Evolutionary conservation across 2,797 vertebrate genomes (phyloP).

Genomic region (Ciconia nigra): DNA sequence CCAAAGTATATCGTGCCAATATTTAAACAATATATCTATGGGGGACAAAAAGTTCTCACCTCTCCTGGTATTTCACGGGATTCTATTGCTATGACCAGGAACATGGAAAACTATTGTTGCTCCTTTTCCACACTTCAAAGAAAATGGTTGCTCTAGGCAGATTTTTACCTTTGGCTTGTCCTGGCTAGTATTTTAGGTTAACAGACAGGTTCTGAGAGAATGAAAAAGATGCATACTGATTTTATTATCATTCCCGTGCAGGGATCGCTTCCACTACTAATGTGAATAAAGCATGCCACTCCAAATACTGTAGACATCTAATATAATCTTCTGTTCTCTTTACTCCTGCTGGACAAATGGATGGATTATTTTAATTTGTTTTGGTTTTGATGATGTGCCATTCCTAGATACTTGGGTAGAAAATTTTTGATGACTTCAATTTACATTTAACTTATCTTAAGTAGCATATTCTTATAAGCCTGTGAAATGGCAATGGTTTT

Average conservation of each 20-base stretch:
- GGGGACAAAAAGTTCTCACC: background rate
- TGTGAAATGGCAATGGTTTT: background rate
- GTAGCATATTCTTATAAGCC: background rate
- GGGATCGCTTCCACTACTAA: background rate
- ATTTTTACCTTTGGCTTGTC: background rate
- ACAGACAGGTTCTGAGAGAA: background rate
- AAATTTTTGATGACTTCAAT: background rate
- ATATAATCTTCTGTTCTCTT: background rate
- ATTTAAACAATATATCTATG: background rate
- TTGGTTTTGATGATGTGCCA: background rate
- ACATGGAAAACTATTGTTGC: background rate
- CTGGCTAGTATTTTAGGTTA: background rate
- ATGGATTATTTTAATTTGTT: background rate
- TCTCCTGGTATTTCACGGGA: background rate
- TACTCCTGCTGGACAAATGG: background rate
- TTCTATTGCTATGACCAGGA: background rate
- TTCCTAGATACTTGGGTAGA: background rate
- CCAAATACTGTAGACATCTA: background rate
- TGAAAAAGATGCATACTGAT: background rate
- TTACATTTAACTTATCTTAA: background rate
- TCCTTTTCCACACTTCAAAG: background rate
- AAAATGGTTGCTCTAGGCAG: background rate
- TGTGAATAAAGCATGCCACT: too few relatives aligned
- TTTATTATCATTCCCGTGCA: background rate
- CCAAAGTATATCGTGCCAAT: background rate